phyloP scores from a whole-genome alignment of 1,140 invertebrate genomes.

The Oedothorax gibbosus region DNA sequence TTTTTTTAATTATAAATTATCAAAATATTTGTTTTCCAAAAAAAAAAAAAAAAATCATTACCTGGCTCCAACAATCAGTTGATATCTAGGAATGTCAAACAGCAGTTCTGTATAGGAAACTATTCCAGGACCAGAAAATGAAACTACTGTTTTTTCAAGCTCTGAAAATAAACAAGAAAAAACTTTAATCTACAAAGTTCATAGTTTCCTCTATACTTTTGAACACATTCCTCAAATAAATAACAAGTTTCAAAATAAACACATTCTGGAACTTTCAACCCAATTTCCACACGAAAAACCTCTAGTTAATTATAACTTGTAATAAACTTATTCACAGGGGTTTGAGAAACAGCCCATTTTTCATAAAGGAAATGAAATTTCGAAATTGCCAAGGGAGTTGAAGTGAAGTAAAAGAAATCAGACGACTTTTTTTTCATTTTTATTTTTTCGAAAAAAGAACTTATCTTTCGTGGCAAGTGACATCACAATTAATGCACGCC shows the following conservation, averaged over 20 bases:
- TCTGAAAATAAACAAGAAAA: slow-evolving; percentile 62
- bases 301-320: no score
- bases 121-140: slow-evolving; percentile 76
- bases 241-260: no score
- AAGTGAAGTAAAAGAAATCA: background rate
- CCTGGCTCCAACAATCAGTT: slow-evolving; percentile 84
- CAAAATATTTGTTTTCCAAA: slow-evolving; percentile 80
- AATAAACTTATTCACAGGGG: no score
- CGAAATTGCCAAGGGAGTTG: slow-evolving; percentile 7
- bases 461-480: slow-evolving; percentile 7
- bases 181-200: background rate
- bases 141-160: slow-evolving; percentile 62
- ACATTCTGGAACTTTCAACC: no score
- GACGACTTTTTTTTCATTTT: slow-evolving; percentile 1
- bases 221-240: no score
- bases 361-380: slow-evolving; percentile 30
- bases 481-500: slow-evolving; percentile 41
- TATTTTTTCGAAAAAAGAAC: background rate
- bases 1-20: no score
- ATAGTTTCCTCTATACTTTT: no score
- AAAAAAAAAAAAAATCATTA: slow-evolving; percentile 69
- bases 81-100: slow-evolving; percentile 84
- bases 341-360: background rate
- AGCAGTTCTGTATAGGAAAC: slow-evolving; percentile 81
- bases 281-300: no score